Base-by-base conservation (phyloP, 2,888 invertebrate species). In the Merodon equestris region DNA sequence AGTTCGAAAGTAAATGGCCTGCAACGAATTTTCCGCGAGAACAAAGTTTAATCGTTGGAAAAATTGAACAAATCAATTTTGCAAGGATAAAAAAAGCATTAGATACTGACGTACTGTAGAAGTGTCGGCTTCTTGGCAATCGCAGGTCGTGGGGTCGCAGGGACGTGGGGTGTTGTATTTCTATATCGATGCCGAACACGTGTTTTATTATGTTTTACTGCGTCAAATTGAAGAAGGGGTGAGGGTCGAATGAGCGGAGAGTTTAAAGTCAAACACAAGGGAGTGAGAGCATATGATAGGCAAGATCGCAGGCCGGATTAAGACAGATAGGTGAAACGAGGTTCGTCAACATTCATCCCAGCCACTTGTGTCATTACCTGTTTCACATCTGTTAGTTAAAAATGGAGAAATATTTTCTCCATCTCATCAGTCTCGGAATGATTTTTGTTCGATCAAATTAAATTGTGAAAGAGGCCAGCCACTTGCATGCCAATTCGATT, bases 31-130 rank as follows among this genome's bases (percentile, higher is more conserved):
- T 84, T 83, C 66, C 73, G 67, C 53, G 60, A 64, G 85, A 84
- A 83, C 83, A 79, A 85, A 86, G 87, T 87, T 88, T 87, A 88
- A 87, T 87, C 87, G 87, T 85, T 86, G 86, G 85, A 87, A 87
- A 87, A 87, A 88, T 87, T 87, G 87, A 88, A 88, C 88, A 87
- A 88, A 88, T 88, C 88, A 88, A 88, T 88, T 88, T 87, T 84
- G 84, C 84, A 84, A 84, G 84, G 85, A 85, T 82, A 73, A 82
- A 79, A 82, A 77, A 60, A 68, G 50, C 77, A 66, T 76, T 64
- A 72, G 5, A 40, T 2, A 27, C 27, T 4, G 27, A 27, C 27
- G 27, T 7, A 27, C 27, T 27, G 7, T 2, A 27, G 27, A 2
- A 7, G 27, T 27, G 7, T 27, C 27, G 7, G 7, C 44, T 56